Evolutionary conservation across 2,113 vertebrate species (phyloP).

Genomic region (Cromileptes altivelis): DNA sequence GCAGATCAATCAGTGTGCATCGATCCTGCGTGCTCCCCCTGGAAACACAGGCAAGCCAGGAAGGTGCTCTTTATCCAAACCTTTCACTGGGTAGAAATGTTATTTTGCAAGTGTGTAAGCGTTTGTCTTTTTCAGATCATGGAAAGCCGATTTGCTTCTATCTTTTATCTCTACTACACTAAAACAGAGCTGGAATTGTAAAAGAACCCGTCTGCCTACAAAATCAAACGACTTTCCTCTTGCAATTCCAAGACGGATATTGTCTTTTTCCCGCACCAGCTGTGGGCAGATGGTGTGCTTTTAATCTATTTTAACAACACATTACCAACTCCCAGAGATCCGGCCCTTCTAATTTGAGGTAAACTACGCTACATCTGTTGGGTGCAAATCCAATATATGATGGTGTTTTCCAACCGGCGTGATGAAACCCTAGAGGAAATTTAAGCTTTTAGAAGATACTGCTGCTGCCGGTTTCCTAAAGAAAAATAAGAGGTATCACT

Average conservation of each 20-base stretch:
- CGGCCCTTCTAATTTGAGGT: conserved; percentile 7
- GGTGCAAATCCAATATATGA: conserved; percentile 19
- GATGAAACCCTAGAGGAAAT: conserved; percentile 9
- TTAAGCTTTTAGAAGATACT: conserved; percentile 9
- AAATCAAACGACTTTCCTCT: conserved; percentile 4
- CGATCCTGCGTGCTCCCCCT: conserved; percentile 47
- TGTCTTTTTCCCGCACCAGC: conserved; percentile 32
- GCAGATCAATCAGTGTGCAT: conserved; percentile 74
- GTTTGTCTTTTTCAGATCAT: neutral
- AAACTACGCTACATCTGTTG: conserved; percentile 32
- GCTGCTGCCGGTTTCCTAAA: neutral
- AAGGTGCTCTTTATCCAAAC: conserved; percentile 14
- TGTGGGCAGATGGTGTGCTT: conserved; percentile 44
- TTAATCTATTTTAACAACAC: conserved; percentile 34
- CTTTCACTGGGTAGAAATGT: neutral
- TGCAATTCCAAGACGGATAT: neutral
- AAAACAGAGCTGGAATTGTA: neutral
- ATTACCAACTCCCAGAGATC: neutral
- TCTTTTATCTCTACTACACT: neutral
- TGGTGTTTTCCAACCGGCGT: neutral
- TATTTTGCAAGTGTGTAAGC: neutral
- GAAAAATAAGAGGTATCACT: neutral
- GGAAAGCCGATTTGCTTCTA: neutral
- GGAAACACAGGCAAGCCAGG: conserved; percentile 35
- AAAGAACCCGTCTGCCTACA: neutral